Evolutionary conservation across 2,797 vertebrate species (phyloP), one percentile per base, ranked within the genome.

Genomic region (Melanotaenia pygmaea): DNA sequence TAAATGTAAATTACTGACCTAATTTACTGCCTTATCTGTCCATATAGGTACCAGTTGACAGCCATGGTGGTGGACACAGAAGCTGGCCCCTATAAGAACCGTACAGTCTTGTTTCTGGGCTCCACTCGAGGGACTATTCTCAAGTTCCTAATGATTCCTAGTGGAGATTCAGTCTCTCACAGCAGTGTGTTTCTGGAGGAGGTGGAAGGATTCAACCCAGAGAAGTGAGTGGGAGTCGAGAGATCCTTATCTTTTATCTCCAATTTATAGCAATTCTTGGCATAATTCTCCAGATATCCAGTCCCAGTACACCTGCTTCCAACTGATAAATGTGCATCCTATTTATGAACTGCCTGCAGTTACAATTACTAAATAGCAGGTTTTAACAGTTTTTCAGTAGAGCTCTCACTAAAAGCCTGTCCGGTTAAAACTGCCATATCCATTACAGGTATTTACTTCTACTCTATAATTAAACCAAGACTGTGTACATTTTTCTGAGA

Each of bases 81-180:
- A 0, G 97, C 97, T 0, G 98, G 98, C 1, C 96, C 97, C 0
- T 94, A 97, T 83, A 95, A 93, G 72, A 99, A 99, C 88, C 93
- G 96, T 13, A 99, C 97, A 0, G 95, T 99, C 32, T 90, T 98
- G 75, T 99, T 98, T 89, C 93, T 99, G 79, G 97, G 96, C 38
- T 98, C 98, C 1, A 97, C 97, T 75, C 93, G 94, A 0, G 98
- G 98, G 79, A 97, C 96, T 0, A 77, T 99, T 78, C 96, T 99
- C 82, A 99, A 99, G 84, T 99, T 99, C 84, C 95, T 98, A 13
- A 94, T 99, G 88, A 85, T 91, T 65, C 94, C 96, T 80, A 95
- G 87, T 0, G 83, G 93, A 76, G 96, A 94, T 58, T 60, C 80
- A 57, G 85, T 80, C 2, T 47, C 76, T 2, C 91, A 92, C 45